phyloP scores from a whole-genome alignment of 2,113 vertebrate species.

The Oncorhynchus gorbuscha region DNA sequence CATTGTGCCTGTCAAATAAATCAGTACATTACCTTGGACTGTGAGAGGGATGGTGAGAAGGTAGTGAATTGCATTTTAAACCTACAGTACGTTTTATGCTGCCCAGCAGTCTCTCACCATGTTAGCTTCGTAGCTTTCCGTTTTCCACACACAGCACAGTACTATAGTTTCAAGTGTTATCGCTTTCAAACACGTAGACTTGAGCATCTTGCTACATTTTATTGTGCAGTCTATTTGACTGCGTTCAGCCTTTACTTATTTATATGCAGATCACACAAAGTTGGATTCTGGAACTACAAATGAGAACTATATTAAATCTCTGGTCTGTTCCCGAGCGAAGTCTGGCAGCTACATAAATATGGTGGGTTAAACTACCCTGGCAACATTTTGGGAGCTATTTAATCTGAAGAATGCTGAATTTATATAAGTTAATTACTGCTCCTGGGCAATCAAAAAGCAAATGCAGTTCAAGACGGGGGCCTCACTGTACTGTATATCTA shows the following conservation, averaged over 20 bases:
- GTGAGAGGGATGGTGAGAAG: too few species aligned
- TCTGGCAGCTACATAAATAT: not conserved
- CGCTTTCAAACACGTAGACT: not conserved
- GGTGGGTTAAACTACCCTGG: not conserved
- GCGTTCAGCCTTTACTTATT: not conserved
- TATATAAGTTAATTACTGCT: slow-evolving; percentile 33
- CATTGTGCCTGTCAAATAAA: too few species aligned
- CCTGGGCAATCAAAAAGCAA: slow-evolving; percentile 15
- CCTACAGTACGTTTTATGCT: too few species aligned
- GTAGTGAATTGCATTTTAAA: too few species aligned
- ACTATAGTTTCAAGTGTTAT: not conserved
- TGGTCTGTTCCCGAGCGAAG: not conserved
- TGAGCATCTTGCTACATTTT: not conserved
- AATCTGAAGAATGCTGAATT: slow-evolving; percentile 28
- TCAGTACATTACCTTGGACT: too few species aligned
- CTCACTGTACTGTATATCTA: slow-evolving; percentile 7
- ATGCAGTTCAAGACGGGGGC: not conserved
- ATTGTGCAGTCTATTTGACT: not conserved
- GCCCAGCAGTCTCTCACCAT: not conserved
- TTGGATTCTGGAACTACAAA: not conserved
- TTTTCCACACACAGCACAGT: not conserved
- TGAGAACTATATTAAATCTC: not conserved
- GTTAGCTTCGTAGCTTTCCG: not conserved
- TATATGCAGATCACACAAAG: not conserved
- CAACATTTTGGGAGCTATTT: slow-evolving; percentile 9